These are phyloP conservation scores for Microcebus griseorufus DNA, from an alignment of 2,113 vertebrate genomes.

Conservation along the genomic window DNA sequence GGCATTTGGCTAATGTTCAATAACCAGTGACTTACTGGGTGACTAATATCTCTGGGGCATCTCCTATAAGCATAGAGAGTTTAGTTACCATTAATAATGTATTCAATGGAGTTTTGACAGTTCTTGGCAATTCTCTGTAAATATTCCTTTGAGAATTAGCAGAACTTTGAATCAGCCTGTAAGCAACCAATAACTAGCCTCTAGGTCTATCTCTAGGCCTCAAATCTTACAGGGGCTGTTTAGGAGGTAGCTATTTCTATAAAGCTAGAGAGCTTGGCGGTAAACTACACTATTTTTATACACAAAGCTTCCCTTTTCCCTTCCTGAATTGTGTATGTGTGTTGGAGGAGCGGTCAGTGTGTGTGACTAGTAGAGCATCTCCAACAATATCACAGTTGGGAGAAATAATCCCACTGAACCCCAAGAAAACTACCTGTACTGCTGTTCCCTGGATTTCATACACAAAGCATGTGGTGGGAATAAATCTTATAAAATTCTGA, in stretches of 20 bases:
- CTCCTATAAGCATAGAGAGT: not conserved
- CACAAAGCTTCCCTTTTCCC: not conserved
- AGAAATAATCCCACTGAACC: not conserved
- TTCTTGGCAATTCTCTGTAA: constrained; percentile 33
- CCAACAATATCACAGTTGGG: not conserved
- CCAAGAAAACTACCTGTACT: not conserved
- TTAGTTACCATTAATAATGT: constrained; percentile 1
- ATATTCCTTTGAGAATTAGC: not conserved
- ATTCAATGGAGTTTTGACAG: constrained; percentile 23
- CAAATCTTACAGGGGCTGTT: not conserved
- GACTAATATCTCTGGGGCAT: not conserved
- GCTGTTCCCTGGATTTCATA: not conserved
- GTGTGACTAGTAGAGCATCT: not conserved
- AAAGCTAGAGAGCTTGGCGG: not conserved
- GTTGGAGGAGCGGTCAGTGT: not conserved
- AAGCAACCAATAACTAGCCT: not conserved
- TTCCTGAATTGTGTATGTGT: not conserved
- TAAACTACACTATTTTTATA: not conserved
- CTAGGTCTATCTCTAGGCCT: not conserved
- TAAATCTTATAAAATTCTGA: not conserved
- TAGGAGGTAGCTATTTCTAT: not conserved
- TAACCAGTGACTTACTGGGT: constrained; percentile 28
- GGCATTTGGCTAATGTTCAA: constrained; percentile 2
- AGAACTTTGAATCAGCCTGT: not conserved
- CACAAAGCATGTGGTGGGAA: not conserved